phyloP scores from a whole-genome alignment of 53 echinoderm and acorn worm genomes.

The Henricia sp. region DNA sequence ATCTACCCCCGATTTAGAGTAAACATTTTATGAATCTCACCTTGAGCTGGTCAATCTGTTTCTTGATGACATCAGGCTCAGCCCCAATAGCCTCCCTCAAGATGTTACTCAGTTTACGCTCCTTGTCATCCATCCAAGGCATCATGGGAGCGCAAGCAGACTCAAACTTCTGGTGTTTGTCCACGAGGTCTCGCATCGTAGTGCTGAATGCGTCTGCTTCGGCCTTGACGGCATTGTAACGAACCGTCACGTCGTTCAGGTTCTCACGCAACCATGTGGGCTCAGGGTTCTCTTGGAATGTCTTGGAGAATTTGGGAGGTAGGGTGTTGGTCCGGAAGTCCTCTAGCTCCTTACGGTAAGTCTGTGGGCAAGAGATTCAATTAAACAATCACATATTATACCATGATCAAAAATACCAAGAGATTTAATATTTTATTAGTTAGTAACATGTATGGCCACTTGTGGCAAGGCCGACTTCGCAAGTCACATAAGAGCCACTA shows the following conservation, averaged over 20 bases:
- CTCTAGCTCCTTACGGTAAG: constrained; percentile 83
- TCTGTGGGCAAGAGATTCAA: no score
- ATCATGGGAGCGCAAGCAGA: constrained; percentile 70
- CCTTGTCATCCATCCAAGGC: constrained; percentile 81
- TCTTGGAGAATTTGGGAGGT: constrained; percentile 77
- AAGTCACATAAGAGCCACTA: no score
- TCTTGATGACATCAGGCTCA: constrained; percentile 80
- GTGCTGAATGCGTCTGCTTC: constrained; percentile 63
- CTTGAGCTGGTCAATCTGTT: constrained; percentile 89
- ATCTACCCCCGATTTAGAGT: no score
- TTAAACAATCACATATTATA: no score
- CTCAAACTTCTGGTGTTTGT: constrained; percentile 83
- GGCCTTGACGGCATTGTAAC: constrained; percentile 77
- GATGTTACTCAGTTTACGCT: constrained; percentile 68
- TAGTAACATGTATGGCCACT: no score
- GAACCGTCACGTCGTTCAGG: constrained; percentile 69
- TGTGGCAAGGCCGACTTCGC: no score
- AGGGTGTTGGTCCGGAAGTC: constrained; percentile 85
- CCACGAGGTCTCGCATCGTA: constrained; percentile 75
- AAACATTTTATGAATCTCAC: constrained; percentile 49
- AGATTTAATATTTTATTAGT: no score
- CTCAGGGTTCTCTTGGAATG: constrained; percentile 85
- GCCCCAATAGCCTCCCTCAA: constrained; percentile 76
- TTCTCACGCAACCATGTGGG: constrained; percentile 75
- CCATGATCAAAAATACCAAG: no score